A percentile compares a stretch with the other conserved stretches of the same genome.
These are phyloP conservation scores for Characodon lateralis DNA, from an alignment of 2,797 vertebrate genomes.

Conservation along the genomic window DNA sequence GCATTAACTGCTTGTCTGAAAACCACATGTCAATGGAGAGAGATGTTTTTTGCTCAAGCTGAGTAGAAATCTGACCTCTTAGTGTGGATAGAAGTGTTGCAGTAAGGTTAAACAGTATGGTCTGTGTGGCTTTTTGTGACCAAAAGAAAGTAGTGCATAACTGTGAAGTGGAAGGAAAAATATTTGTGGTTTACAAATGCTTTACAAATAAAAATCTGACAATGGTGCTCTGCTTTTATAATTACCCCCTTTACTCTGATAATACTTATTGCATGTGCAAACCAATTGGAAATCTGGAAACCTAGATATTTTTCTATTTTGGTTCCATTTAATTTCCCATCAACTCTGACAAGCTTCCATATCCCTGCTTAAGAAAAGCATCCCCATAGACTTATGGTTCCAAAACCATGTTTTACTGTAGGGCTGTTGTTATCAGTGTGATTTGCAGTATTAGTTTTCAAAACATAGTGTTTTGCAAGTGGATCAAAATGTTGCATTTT, in stretches of 20 bases:
- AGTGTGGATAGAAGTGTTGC: slow-evolving; percentile 65
- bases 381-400: background rate
- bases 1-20: slow-evolving; percentile 60
- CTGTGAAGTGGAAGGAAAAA: background rate
- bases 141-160: background rate
- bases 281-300: background rate
- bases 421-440: background rate
- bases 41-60: slow-evolving; percentile 57
- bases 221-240: background rate
- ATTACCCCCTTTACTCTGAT: background rate
- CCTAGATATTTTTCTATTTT: no score
- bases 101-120: slow-evolving; percentile 61
- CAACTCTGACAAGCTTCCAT: background rate
- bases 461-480: background rate
- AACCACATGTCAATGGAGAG: slow-evolving; percentile 64
- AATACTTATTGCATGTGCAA: background rate
- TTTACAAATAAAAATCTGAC: background rate
- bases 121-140: slow-evolving; percentile 37
- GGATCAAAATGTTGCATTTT: background rate
- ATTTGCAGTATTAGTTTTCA: background rate
- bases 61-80: slow-evolving; percentile 67
- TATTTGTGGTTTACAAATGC: background rate
- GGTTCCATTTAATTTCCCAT: background rate
- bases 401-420: background rate
- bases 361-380: background rate